Evolutionary conservation across 2,113 vertebrate genomes (phyloP).

Genomic region (Xyliphius kryptos): DNA sequence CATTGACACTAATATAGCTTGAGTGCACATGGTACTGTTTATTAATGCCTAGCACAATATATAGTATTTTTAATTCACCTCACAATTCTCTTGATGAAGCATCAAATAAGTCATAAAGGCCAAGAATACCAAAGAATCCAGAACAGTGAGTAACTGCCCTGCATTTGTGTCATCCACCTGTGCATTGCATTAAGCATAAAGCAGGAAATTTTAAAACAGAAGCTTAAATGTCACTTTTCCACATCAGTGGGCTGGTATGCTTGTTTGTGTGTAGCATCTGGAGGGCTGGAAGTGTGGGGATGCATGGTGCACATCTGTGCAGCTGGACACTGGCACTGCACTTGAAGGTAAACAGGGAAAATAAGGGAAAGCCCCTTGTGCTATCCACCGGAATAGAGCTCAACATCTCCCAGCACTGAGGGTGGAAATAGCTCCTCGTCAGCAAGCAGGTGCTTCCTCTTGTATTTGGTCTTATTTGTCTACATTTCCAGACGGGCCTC

Average conservation of each 20-base stretch:
- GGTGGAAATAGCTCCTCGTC: conserved; percentile 60
- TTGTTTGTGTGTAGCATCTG: conserved; percentile 45
- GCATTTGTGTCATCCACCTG: no score
- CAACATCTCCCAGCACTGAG: conserved; percentile 60
- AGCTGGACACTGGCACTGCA: conserved; percentile 54
- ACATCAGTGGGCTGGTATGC: conserved; percentile 36
- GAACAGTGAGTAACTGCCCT: no score
- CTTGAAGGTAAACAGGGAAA: conserved; percentile 60
- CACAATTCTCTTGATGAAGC: no score
- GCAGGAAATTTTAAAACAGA: conserved; percentile 35
- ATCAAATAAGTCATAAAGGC: no score
- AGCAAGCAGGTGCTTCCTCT: conserved; percentile 71
- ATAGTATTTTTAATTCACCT: no score
- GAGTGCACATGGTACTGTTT: neutral
- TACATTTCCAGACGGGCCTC: conserved; percentile 54
- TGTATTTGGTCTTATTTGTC: conserved; percentile 48
- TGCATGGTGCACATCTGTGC: conserved; percentile 39
- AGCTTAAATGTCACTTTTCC: conserved; percentile 18
- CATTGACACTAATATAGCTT: conserved; percentile 19
- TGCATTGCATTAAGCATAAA: conserved; percentile 12
- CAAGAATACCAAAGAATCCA: no score
- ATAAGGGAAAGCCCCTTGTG: conserved; percentile 61
- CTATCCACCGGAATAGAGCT: conserved; percentile 64
- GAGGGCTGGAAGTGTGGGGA: conserved; percentile 24
- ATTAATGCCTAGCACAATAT: no score